Percentiles rank a stretch among this genome's conserved stretches.
phyloP scores from a whole-genome alignment of 1,140 invertebrate genomes.

The Drosophila malerkotliana region DNA sequence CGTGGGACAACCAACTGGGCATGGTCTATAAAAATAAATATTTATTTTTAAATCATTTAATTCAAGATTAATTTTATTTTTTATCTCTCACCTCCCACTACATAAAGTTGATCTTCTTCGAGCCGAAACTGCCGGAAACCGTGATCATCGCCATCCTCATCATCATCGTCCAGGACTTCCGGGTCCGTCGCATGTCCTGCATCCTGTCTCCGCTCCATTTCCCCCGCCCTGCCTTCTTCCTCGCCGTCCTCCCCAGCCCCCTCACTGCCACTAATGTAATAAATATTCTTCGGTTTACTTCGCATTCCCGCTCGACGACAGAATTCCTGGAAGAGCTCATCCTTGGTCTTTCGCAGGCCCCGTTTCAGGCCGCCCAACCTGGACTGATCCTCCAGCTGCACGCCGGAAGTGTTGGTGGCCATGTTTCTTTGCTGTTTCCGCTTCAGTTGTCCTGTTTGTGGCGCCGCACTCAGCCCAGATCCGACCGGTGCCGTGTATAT shows the following conservation, averaged over 20 bases:
- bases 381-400: conserved; percentile 34
- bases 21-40: conserved; percentile 37
- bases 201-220: conserved; percentile 3
- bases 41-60: neutral
- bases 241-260: conserved; percentile 27
- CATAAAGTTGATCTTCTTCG: conserved; percentile 72
- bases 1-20: conserved; percentile 52
- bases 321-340: conserved; percentile 81
- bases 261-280: conserved; percentile 66
- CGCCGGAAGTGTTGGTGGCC: conserved; percentile 56
- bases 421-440: conserved; percentile 50
- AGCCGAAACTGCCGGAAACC: conserved; percentile 65
- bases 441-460: conserved; percentile 10
- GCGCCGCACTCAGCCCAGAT: neutral
- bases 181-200: neutral
- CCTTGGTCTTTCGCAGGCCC: conserved; percentile 77
- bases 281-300: conserved; percentile 78
- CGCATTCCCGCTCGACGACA: conserved; percentile 73
- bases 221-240: neutral
- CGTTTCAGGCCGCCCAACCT: conserved; percentile 72
- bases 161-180: conserved; percentile 32
- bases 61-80: neutral
- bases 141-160: conserved; percentile 55
- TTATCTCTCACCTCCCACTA: conserved; percentile 60
- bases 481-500: conserved; percentile 49